Evolutionary conservation across 2,888 invertebrate species (phyloP), one percentile per base, ranked within the genome.

Genomic region (Zygaena filipendulae): DNA sequence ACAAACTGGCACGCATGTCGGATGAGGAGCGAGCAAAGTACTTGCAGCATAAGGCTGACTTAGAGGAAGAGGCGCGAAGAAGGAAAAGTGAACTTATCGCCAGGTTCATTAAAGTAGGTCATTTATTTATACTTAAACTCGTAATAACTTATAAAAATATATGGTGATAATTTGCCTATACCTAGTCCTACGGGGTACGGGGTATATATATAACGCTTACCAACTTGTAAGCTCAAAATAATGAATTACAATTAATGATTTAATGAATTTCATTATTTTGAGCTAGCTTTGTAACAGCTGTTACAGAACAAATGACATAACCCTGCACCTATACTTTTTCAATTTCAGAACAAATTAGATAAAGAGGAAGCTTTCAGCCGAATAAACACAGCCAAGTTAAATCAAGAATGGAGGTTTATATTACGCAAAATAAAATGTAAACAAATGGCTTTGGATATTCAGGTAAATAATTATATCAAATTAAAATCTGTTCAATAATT

Each of bases 21-120:
- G 92, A 92, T 38, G 92, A 92, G 56, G 92, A 93, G 54, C 81
- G 90, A 2, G 85, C 87, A 1, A 74, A 91, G 30, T 93, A 92
- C 61, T 69, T 92, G 26, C 92, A 92, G 54, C 90, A 90, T 52
- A 83, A 89, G 12, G 91, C 91, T 1, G 92, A 92, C 41, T 69
- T 90, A 16, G 92, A 92, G 56, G 88, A 92, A 50, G 93, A 93
- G 55, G 88, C 90, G 0, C 81, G 87, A 20, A 71, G 91, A 8
- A 82, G 92, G 38, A 92, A 92, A 52, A 86, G 91, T 48, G 91
- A 92, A 50, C 79, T 93, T 0, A 86, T 93, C 34, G 84, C 88
- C 5, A 84, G 86, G 23, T 93, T 90, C 49, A 87, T 92, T 63
- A 92, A 92, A 84, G 92, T 91, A 70, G 3, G n/a, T n/a, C 10